These are phyloP conservation scores for Ephialtes manifestator DNA, from an alignment of 2,888 invertebrate genomes.

Conservation along the genomic window DNA sequence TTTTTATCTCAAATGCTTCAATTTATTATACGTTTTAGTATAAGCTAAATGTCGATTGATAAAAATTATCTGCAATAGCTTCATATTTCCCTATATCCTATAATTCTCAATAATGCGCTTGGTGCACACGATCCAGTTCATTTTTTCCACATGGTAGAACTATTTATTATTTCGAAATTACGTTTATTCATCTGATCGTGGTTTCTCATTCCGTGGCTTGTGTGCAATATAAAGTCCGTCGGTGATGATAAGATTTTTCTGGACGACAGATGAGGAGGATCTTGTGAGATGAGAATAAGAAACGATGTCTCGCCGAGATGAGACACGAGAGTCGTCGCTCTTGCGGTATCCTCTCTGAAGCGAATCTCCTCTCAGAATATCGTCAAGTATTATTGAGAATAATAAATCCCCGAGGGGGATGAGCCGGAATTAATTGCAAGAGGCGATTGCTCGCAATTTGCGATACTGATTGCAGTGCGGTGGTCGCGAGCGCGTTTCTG, in stretches of 20 bases:
- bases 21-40: not conserved
- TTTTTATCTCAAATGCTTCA: not conserved
- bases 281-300: slow-evolving; percentile 55
- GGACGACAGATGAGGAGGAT: slow-evolving; percentile 44
- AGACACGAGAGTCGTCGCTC: slow-evolving; percentile 34
- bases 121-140: not conserved
- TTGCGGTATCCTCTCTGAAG: slow-evolving; percentile 49
- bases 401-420: slow-evolving; percentile 75
- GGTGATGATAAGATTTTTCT: slow-evolving; percentile 59
- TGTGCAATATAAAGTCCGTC: not conserved
- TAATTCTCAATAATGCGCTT: not conserved
- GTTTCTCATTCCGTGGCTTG: slow-evolving; percentile 45
- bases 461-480: slow-evolving; percentile 82
- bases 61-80: not conserved
- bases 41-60: not conserved
- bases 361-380: slow-evolving; percentile 51
- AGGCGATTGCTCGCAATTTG: slow-evolving; percentile 84
- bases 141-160: slow-evolving; percentile 14
- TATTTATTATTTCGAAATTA: slow-evolving; percentile 38
- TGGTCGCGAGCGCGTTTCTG: slow-evolving; percentile 63
- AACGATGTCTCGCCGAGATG: slow-evolving; percentile 50
- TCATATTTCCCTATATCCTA: not conserved
- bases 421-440: slow-evolving; percentile 82
- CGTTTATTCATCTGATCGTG: slow-evolving; percentile 27
- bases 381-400: slow-evolving; percentile 71